Evolutionary conservation across 2,888 invertebrate species (phyloP).

Genomic region (Syritta pipiens): DNA sequence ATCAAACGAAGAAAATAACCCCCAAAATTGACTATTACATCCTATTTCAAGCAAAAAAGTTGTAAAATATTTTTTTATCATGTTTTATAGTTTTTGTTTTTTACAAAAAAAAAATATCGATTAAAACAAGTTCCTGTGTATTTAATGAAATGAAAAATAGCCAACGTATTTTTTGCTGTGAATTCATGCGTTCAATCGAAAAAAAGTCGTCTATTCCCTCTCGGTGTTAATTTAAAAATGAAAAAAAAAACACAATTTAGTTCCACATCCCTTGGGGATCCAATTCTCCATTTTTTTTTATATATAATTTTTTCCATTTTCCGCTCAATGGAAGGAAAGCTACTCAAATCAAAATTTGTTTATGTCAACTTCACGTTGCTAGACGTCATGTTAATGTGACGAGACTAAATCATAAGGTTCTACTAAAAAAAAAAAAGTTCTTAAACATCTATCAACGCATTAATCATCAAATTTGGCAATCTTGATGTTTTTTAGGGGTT

Average conservation of each 20-base stretch:
- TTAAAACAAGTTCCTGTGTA: background rate
- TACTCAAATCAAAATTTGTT: conserved; percentile 76
- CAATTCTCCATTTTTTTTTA: too few relatives aligned
- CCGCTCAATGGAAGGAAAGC: conserved; percentile 78
- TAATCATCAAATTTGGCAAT: conserved; percentile 61
- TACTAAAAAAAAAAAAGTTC: conserved; percentile 1
- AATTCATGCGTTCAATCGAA: conserved; percentile 5
- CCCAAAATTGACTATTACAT: too few relatives aligned
- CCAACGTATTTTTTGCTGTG: background rate
- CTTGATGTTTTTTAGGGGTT: conserved; percentile 9
- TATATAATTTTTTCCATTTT: conserved; percentile 76
- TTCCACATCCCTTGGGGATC: background rate
- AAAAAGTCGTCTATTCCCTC: background rate
- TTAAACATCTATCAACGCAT: conserved; percentile 37
- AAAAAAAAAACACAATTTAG: background rate
- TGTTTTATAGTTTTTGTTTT: conserved; percentile 2
- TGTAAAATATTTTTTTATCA: conserved; percentile 11
- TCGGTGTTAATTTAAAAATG: background rate
- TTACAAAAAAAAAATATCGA: conserved; percentile 56
- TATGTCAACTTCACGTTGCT: conserved; percentile 30
- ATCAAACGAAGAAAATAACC: conserved; percentile 82
- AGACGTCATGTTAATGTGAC: conserved; percentile 44
- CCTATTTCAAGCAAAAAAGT: too few relatives aligned
- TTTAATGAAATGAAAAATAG: conserved; percentile 42
- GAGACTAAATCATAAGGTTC: conserved; percentile 29